Percentiles rank a stretch among this genome's conserved stretches.
phyloP scores from a whole-genome alignment of 2,888 invertebrate genomes.

The Dinocampus coccinellae region DNA sequence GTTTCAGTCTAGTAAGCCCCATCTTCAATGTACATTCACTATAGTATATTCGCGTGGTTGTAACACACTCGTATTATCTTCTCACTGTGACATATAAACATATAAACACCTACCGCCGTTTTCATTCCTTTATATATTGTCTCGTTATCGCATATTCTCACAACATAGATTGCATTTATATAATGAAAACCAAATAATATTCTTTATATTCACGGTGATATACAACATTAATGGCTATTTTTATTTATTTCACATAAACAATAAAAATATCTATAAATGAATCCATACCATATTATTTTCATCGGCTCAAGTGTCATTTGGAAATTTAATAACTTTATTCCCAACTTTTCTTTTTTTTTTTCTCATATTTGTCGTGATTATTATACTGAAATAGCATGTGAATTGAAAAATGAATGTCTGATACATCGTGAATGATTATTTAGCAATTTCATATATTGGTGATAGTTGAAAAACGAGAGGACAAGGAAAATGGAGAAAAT shows the following conservation, averaged over 20 bases:
- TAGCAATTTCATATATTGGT: too few relatives aligned
- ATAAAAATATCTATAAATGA: slow-evolving; percentile 50
- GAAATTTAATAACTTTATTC: neutral
- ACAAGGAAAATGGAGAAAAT: neutral
- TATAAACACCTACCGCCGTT: too few relatives aligned
- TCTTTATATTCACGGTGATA: slow-evolving; percentile 47
- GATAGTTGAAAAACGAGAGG: neutral
- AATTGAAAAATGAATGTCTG: too few relatives aligned
- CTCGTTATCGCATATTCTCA: neutral
- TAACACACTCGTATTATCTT: neutral
- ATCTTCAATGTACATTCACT: slow-evolving; percentile 21
- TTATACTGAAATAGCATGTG: too few relatives aligned
- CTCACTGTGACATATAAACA: slow-evolving; percentile 3
- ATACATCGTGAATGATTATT: too few relatives aligned
- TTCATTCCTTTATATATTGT: neutral
- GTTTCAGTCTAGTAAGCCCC: slow-evolving; percentile 26
- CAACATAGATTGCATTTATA: slow-evolving; percentile 33
- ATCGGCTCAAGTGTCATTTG: slow-evolving; percentile 24
- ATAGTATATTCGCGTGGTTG: slow-evolving; percentile 6
- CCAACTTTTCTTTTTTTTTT: too few relatives aligned
- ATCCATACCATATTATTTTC: slow-evolving; percentile 52
- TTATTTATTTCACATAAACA: slow-evolving; percentile 39
- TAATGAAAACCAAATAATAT: slow-evolving; percentile 58
- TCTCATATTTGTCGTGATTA: too few relatives aligned
- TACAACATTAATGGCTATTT: slow-evolving; percentile 52